Percentiles rank a stretch among this genome's conserved stretches.
Conservation (phyloP, 2,113 vertebrate species). For the Callocephalon fimbriatum region DNA sequence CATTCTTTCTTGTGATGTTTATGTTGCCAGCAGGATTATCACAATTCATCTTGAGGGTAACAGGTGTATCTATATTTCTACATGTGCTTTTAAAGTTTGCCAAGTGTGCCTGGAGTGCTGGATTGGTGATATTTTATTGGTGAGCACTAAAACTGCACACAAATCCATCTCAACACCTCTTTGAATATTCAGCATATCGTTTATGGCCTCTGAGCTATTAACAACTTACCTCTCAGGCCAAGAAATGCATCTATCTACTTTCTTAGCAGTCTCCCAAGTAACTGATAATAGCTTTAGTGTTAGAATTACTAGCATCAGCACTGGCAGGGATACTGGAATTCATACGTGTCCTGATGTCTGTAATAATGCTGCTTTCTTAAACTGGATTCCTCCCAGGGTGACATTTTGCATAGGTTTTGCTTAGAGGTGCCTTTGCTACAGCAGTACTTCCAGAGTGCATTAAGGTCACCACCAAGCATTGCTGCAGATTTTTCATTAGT, state of each 20-base stretch:
- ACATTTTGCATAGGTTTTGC: background rate
- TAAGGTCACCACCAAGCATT: background rate
- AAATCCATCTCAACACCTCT: background rate
- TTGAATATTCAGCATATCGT: slow-evolving; percentile 13
- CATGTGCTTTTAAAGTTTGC: background rate
- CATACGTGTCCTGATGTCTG: background rate
- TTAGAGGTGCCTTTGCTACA: background rate
- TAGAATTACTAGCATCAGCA: background rate
- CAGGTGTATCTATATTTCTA: slow-evolving; percentile 17
- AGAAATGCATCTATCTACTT: background rate
- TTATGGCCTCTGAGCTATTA: background rate
- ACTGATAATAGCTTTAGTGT: background rate
- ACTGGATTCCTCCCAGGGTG: background rate
- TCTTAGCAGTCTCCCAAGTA: background rate
- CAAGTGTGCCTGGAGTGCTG: background rate
- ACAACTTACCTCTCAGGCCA: background rate
- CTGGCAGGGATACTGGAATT: background rate
- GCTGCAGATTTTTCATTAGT: background rate
- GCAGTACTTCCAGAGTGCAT: background rate
- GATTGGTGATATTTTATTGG: background rate
- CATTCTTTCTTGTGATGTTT: background rate
- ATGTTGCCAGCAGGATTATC: background rate
- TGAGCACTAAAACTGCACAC: background rate
- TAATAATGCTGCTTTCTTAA: background rate
- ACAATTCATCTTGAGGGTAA: background rate